Conservation (phyloP, 2,888 invertebrate species). For the Hydroisotoma schaefferi region DNA sequence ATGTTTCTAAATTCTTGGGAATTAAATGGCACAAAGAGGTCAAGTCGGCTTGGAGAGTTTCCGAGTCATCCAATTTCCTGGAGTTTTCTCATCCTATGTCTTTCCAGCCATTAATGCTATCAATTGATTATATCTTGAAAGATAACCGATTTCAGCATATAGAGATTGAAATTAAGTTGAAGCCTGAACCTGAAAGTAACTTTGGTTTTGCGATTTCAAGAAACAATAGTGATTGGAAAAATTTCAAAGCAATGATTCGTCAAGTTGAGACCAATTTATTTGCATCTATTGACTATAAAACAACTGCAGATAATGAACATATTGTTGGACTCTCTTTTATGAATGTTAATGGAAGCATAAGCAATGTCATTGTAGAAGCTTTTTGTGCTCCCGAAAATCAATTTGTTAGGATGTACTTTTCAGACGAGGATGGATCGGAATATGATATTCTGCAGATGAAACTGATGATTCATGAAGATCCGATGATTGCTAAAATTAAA, state of each 20-base stretch:
- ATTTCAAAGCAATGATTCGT: background rate
- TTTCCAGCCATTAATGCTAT: constrained; percentile 41
- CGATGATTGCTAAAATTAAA: background rate
- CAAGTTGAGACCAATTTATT: background rate
- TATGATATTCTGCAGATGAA: background rate
- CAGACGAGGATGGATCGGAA: background rate
- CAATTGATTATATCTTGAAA: constrained; percentile 32
- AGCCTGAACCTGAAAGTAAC: constrained; percentile 14
- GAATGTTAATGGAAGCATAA: constrained; percentile 20
- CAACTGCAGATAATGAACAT: background rate
- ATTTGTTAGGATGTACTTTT: background rate
- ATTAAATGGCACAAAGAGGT: constrained; percentile 29
- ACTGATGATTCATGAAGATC: background rate
- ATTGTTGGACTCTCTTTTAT: constrained; percentile 23
- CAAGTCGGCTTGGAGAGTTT: constrained; percentile 36
- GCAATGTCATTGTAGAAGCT: background rate
- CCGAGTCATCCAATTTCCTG: constrained; percentile 19
- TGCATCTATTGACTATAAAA: background rate
- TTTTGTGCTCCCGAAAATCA: background rate
- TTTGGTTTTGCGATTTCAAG: constrained; percentile 15
- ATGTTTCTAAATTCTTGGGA: constrained; percentile 47
- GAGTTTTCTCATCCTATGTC: constrained; percentile 46
- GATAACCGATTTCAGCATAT: constrained; percentile 25
- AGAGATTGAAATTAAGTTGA: constrained; percentile 15
- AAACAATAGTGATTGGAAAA: constrained; percentile 26